A percentile compares a stretch with the other conserved stretches of the same genome.
Evolutionary conservation across 2,113 vertebrate species (phyloP).

Genomic region (Taxidea taxus): DNA sequence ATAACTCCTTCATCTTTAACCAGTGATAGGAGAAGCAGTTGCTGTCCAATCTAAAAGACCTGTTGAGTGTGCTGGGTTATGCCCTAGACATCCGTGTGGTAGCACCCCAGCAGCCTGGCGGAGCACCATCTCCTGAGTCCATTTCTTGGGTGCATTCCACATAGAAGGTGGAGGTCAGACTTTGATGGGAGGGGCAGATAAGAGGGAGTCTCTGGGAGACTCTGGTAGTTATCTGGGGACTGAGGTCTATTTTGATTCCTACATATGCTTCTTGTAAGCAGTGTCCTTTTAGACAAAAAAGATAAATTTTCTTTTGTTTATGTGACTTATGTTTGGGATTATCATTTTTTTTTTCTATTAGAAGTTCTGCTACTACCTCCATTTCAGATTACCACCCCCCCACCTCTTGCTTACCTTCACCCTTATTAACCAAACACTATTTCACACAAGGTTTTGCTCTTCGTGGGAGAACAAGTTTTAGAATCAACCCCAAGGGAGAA

Average conservation of each 20-base stretch:
- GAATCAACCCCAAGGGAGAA: neutral
- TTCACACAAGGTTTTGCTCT: neutral
- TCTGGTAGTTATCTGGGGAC: neutral
- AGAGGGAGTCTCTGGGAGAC: neutral
- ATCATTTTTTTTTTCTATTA: neutral
- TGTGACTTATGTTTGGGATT: neutral
- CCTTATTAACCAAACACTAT: neutral
- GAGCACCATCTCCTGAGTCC: neutral
- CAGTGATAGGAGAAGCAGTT: neutral
- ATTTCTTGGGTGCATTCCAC: neutral
- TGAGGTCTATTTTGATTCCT: neutral
- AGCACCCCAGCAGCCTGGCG: accelerated
- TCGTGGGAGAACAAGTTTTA: neutral
- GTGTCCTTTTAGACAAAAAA: neutral
- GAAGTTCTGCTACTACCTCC: neutral
- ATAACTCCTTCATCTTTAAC: neutral
- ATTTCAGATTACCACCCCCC: neutral
- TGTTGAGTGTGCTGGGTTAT: neutral
- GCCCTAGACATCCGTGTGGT: neutral
- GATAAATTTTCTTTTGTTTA: neutral
- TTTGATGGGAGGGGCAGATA: too few species aligned
- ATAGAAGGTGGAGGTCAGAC: neutral
- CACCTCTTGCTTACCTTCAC: neutral
- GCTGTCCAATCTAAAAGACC: neutral
- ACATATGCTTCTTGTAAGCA: neutral